Conservation (phyloP, 1,140 invertebrate genomes). For the Bombus impatiens region DNA sequence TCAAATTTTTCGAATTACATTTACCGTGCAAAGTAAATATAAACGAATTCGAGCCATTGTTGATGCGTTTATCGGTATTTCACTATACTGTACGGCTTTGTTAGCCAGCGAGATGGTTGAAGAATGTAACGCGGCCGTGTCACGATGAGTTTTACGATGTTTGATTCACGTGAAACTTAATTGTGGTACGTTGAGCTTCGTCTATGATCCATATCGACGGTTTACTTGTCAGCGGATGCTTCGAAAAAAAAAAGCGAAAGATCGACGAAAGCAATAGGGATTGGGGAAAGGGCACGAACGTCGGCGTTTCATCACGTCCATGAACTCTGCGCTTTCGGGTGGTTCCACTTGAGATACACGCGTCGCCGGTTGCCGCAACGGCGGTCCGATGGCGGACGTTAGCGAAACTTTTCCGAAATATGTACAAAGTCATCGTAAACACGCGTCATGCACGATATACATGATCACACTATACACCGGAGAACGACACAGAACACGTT, state of each 20-base stretch:
- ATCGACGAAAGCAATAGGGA: neutral
- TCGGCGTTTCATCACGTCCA: conserved; percentile 61
- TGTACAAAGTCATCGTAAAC: conserved; percentile 68
- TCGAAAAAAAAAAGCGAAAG: neutral
- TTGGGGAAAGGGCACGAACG: conserved; percentile 23
- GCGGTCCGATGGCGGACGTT: conserved; percentile 10
- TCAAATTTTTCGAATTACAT: accelerated
- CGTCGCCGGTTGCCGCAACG: neutral
- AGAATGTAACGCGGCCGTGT: too few species aligned
- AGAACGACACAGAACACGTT: neutral
- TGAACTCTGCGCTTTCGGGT: conserved; percentile 56
- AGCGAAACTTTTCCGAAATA: conserved; percentile 52
- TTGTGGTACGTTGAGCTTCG: too few species aligned
- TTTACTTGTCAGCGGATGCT: neutral
- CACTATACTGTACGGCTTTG: too few species aligned
- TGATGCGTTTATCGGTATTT: too few species aligned
- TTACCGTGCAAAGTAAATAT: neutral
- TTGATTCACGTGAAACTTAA: too few species aligned
- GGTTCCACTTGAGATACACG: conserved; percentile 28
- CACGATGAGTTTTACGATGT: too few species aligned
- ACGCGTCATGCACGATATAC: conserved; percentile 24
- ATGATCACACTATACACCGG: neutral
- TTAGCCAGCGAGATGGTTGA: too few species aligned
- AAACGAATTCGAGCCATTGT: too few species aligned
- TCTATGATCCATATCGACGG: too few species aligned